A percentile compares a stretch with the other conserved stretches of the same genome.
phyloP scores from a whole-genome alignment of 2,888 invertebrate genomes.

The Microctonus aethiopoides region DNA sequence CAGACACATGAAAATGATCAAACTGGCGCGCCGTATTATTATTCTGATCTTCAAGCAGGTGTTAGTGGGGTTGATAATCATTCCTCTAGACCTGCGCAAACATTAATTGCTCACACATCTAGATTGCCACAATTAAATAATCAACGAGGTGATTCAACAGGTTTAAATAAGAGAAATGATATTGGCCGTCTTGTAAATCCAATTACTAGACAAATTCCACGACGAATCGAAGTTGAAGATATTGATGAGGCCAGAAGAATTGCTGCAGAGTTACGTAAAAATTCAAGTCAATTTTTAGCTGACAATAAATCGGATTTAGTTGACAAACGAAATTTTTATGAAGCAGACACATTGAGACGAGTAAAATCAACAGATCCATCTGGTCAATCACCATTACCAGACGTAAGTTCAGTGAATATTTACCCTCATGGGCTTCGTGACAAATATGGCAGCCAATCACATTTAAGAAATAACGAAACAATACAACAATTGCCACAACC shows the following conservation, averaged over 20 bases:
- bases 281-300: slow-evolving; percentile 59
- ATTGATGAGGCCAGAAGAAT: slow-evolving; percentile 61
- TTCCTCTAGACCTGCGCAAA: slow-evolving; percentile 40
- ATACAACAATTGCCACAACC: slow-evolving; percentile 30
- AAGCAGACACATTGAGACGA: slow-evolving; percentile 74
- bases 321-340: slow-evolving; percentile 79
- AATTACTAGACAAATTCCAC: slow-evolving; percentile 66
- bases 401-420: slow-evolving; percentile 58
- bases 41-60: slow-evolving; percentile 76
- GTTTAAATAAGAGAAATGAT: slow-evolving; percentile 68
- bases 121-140: slow-evolving; percentile 74
- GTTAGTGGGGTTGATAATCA: slow-evolving; percentile 44
- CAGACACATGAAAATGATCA: slow-evolving; percentile 69
- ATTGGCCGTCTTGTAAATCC: slow-evolving; percentile 81
- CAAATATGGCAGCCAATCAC: slow-evolving; percentile 54
- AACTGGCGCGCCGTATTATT: slow-evolving; percentile 83
- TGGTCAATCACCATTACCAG: slow-evolving; percentile 55
- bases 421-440: slow-evolving; percentile 65
- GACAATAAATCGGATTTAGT: slow-evolving; percentile 67
- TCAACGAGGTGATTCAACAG: slow-evolving; percentile 75
- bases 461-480: slow-evolving; percentile 38
- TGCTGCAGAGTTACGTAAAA: slow-evolving; percentile 62
- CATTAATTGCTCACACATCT: slow-evolving; percentile 47
- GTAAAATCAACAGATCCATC: slow-evolving; percentile 62
- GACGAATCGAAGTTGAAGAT: slow-evolving; percentile 58